Base-by-base conservation (phyloP, 2,888 invertebrate genomes). In the Cheilosia soror region DNA sequence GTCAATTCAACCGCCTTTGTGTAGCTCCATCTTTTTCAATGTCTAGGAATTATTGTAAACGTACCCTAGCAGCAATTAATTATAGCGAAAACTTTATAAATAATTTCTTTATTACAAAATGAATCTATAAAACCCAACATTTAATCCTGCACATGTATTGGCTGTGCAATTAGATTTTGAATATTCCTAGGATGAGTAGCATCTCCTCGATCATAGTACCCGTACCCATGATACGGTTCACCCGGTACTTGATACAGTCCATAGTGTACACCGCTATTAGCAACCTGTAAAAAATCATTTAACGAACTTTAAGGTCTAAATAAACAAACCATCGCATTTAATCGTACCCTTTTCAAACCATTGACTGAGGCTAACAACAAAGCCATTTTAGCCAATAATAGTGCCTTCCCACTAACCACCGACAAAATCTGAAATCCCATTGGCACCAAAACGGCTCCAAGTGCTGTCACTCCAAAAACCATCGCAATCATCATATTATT, bases 401-500 rank as follows among this genome's bases (percentile, higher is more conserved):
- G 91, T 0, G 97, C 96, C 90, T 97, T 97, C 37, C 96, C 97
- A 5, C 96, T 96, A 1, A 97, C 93, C 0, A 97, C 95, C 0
- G 97, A 96, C 0, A 97, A 93, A 91, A 97, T 95, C 91, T 97
- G 96, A 90, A 97, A 97, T 13, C 96, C 97, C 94, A 97, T 95
- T 0, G 97, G 97, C 13, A 97, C 93, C 0, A 97, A 90, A 4
- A 97, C 95, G 90, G 96, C 95, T 0, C 96, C 95, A 89, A 97
- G 94, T 15, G 96, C 95, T 33, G 96, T 94, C 20, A 96, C 92
- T 0, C 96, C 96, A 89, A 96, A 96, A 93, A 96, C 95, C 94
- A 97, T 94, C 92, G 96, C 94, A 0, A 96, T 95, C 92, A 96
- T 93, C 94, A 96, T 95, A 57, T 95, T 94, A 69, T 95, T 93